phyloP scores from a whole-genome alignment of 2,888 invertebrate species.

The Euzophera pinguis region DNA sequence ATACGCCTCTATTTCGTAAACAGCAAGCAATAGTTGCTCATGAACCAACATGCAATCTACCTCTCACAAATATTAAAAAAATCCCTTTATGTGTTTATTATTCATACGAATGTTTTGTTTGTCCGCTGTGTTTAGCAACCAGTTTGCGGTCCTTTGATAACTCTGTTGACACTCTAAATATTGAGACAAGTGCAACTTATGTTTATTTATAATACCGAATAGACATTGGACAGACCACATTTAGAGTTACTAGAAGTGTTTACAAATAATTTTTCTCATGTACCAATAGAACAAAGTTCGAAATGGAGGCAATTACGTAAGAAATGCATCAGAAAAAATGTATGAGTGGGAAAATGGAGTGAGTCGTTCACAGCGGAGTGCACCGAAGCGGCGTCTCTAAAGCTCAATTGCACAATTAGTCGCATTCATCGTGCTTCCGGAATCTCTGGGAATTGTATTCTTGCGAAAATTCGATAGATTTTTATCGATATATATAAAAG shows the following conservation, averaged over 20 bases:
- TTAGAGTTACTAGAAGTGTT: neutral
- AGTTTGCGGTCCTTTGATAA: slow-evolving; percentile 70
- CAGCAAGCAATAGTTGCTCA: slow-evolving; percentile 25
- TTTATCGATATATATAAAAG: too few relatives aligned
- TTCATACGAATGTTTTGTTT: slow-evolving; percentile 60
- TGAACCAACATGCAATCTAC: slow-evolving; percentile 25
- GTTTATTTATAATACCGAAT: slow-evolving; percentile 38
- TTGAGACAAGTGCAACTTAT: slow-evolving; percentile 48
- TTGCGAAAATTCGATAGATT: too few relatives aligned
- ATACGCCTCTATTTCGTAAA: slow-evolving; percentile 25
- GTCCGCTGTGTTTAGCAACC: slow-evolving; percentile 62
- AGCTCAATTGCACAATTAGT: slow-evolving; percentile 69
- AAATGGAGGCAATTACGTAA: neutral
- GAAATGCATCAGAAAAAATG: slow-evolving; percentile 21
- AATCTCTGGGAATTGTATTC: slow-evolving; percentile 56
- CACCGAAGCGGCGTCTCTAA: slow-evolving; percentile 45
- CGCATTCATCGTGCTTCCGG: slow-evolving; percentile 59
- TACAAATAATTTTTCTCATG: neutral
- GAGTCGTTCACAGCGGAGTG: slow-evolving; percentile 29
- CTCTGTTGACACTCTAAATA: slow-evolving; percentile 61
- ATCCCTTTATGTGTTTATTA: slow-evolving; percentile 44
- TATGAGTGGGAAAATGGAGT: slow-evolving; percentile 30
- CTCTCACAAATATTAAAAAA: slow-evolving; percentile 26
- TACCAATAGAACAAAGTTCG: neutral
- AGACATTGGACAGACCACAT: neutral